A percentile compares a stretch with the other conserved stretches of the same genome.
Evolutionary conservation across 2,888 invertebrate species (phyloP).

Genomic region (Lepetodrilus schrolli): DNA sequence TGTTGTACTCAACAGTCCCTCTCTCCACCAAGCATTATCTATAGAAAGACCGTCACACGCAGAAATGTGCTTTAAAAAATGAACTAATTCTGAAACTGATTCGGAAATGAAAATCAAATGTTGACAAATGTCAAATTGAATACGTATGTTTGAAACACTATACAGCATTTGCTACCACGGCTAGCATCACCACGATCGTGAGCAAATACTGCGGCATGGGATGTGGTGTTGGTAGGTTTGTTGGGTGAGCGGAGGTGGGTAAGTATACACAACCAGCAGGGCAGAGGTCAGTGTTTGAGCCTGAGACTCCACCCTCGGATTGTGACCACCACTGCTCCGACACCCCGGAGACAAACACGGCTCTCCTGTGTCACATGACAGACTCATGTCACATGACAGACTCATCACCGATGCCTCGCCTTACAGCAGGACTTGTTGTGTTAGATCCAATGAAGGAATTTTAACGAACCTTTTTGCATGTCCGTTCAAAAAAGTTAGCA

Average conservation of each 20-base stretch:
- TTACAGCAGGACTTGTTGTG: neutral
- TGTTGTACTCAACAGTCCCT: no score
- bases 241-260: neutral
- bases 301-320: neutral
- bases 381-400: neutral
- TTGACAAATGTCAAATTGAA: no score
- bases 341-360: neutral
- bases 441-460: constrained; percentile 8
- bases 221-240: neutral
- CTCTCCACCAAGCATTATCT: no score
- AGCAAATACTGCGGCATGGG: neutral
- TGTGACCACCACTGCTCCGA: neutral
- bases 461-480: constrained; percentile 23
- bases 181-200: no score
- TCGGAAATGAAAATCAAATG: no score
- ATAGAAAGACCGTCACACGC: no score
- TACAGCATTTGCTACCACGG: no score
- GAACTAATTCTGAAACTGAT: no score
- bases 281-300: neutral
- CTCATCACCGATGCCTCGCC: neutral
- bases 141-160: no score
- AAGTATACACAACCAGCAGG: neutral
- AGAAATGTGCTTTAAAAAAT: no score
- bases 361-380: neutral
- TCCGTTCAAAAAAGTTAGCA: constrained; percentile 16